Percentiles rank a stretch among this genome's conserved stretches.
phyloP scores from a whole-genome alignment of 2,113 vertebrate species.

The Odobenus rosmarus region DNA sequence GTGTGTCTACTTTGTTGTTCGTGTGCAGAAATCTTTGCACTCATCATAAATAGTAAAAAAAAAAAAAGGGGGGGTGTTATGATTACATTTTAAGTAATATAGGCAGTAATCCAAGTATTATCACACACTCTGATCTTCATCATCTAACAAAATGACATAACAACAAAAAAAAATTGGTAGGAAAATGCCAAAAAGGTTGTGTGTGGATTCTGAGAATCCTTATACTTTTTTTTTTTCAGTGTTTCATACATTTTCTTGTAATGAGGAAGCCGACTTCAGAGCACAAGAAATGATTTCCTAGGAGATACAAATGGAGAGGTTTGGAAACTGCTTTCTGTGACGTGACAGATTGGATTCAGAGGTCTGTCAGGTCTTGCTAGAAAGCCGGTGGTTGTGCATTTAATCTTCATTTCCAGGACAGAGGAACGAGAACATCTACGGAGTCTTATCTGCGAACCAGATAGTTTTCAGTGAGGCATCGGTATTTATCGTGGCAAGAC shows the following conservation, averaged over 20 bases:
- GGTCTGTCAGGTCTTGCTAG: too few species aligned
- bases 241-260: neutral
- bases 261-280: neutral
- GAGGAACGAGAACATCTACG: rapidly evolving
- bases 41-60: neutral
- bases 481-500: neutral
- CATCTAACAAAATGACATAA: neutral
- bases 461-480: rapidly evolving
- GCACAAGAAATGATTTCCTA: neutral
- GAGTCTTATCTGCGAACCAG: neutral
- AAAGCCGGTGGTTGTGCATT: neutral
- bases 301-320: too few species aligned
- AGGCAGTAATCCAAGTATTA: neutral
- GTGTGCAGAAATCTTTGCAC: neutral
- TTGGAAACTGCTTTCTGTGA: neutral
- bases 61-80: neutral
- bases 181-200: neutral
- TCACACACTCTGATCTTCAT: neutral
- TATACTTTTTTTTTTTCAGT: neutral
- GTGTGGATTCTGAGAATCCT: neutral
- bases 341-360: too few species aligned
- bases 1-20: neutral
- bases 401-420: neutral
- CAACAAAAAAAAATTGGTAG: neutral
- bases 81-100: neutral